Conservation (phyloP, 2,113 vertebrate genomes). For the Indicator indicator region DNA sequence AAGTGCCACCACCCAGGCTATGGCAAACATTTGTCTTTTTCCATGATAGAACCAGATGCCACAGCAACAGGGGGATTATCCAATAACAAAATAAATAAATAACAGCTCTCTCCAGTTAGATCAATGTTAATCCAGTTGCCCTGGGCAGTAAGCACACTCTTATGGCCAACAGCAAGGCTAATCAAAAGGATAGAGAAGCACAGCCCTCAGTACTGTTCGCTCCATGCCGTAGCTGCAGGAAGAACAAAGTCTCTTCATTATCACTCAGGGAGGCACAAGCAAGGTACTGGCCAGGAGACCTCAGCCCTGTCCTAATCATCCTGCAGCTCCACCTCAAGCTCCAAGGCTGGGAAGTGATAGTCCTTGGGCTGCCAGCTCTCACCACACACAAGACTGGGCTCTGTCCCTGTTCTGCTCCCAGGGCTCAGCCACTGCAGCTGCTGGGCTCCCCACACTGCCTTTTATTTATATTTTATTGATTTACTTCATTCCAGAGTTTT, state of each 20-base stretch:
- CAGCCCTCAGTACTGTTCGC: rapidly evolving
- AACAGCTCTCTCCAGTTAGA: slow-evolving; percentile 33
- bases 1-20: background rate
- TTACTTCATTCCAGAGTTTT: background rate
- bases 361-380: background rate
- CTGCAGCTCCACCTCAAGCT: background rate
- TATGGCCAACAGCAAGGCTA: slow-evolving; percentile 2
- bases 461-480: slow-evolving; percentile 60
- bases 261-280: background rate
- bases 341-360: background rate
- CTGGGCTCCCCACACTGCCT: background rate
- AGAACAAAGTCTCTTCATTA: background rate
- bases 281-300: background rate
- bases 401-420: background rate
- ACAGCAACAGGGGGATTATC: slow-evolving; percentile 48
- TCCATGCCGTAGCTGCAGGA: rapidly evolving
- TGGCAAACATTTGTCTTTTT: background rate
- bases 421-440: background rate
- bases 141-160: background rate
- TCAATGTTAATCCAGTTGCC: slow-evolving; percentile 52
- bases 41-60: background rate
- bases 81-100: slow-evolving; percentile 51
- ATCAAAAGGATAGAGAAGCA: background rate
- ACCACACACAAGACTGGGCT: background rate
- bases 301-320: background rate